A percentile compares a stretch with the other conserved stretches of the same genome.
Evolutionary conservation across 2,113 vertebrate species (phyloP).

Genomic region (mouse (Mus musculus)): GRCm39 chr14:118743501-118744000

Average conservation of each 20-base stretch:
- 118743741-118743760: neutral
- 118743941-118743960: neutral
- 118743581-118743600: neutral
- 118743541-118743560: neutral
- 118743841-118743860: neutral
- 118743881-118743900: neutral
- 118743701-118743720: neutral
- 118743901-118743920: neutral
- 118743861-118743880: constrained; percentile 34
- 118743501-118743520: neutral
- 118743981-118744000: neutral
- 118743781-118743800: neutral
- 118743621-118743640: neutral
- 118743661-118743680: neutral
- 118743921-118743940: constrained; percentile 13
- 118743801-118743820: constrained; percentile 10
- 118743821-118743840: constrained; percentile 36
- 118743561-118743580: neutral
- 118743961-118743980: constrained; percentile 14
- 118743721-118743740: neutral
- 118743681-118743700: neutral
- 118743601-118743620: neutral
- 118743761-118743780: constrained; percentile 32
- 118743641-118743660: neutral
- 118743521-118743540: neutral